Conservation (phyloP, 2,113 vertebrate genomes). For the Narcine bancroftii region DNA sequence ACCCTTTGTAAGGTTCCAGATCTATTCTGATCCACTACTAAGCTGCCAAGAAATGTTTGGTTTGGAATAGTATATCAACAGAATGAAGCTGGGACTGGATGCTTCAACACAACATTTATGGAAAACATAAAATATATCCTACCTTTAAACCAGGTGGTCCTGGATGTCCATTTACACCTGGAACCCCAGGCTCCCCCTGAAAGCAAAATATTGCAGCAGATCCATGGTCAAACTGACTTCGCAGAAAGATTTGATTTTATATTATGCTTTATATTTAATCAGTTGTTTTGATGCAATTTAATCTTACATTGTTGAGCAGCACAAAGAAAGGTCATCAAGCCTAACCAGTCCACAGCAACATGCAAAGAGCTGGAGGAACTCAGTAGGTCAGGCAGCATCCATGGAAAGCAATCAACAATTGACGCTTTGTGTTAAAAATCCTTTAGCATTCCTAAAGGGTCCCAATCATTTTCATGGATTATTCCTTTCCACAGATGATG, state of each 20-base stretch:
- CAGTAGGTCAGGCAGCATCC: too few relatives aligned
- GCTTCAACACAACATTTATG: not conserved
- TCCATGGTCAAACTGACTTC: not conserved
- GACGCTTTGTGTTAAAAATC: too few relatives aligned
- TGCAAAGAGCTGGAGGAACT: too few relatives aligned
- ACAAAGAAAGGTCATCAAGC: not conserved
- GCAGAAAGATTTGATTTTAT: not conserved
- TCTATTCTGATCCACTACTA: not conserved
- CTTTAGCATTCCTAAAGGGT: too few relatives aligned
- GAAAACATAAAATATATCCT: slow-evolving; percentile 24
- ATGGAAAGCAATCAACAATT: too few relatives aligned
- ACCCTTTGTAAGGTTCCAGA: not conserved
- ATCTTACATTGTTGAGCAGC: not conserved
- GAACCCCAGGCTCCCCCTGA: slow-evolving; percentile 53
- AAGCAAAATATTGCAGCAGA: not conserved
- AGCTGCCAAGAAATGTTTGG: slow-evolving; percentile 10
- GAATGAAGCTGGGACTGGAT: not conserved
- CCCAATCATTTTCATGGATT: too few relatives aligned
- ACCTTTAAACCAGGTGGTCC: slow-evolving; percentile 52
- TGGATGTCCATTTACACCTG: slow-evolving; percentile 50
- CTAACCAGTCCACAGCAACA: not conserved
- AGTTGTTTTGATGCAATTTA: not conserved
- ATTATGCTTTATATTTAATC: not conserved
- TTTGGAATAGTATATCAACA: not conserved
- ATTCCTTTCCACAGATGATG: too few relatives aligned